A percentile compares a stretch with the other conserved stretches of the same genome.
Evolutionary conservation across 2,888 invertebrate species (phyloP).

Genomic region (Torymus auratus): DNA sequence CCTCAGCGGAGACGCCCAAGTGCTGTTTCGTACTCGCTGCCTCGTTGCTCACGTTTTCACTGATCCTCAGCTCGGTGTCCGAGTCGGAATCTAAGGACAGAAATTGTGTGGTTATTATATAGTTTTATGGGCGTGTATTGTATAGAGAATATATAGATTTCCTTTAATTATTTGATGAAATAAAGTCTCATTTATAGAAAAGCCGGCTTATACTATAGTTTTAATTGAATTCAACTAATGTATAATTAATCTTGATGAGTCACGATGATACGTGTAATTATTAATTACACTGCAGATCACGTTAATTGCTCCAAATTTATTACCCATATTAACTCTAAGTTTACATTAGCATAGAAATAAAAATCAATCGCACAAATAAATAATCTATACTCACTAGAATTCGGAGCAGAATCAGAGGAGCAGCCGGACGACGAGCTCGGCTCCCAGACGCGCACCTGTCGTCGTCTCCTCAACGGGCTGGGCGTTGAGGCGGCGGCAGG

Average conservation of each 20-base stretch:
- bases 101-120: background rate
- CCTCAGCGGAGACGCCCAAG: slow-evolving; percentile 66
- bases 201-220: too few species aligned
- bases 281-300: too few species aligned
- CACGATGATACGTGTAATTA: too few species aligned
- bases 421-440: slow-evolving; percentile 67
- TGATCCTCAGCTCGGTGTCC: slow-evolving; percentile 61
- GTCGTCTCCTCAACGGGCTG: slow-evolving; percentile 50
- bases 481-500: slow-evolving; percentile 5
- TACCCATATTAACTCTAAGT: too few species aligned
- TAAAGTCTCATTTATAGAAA: too few species aligned
- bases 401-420: slow-evolving; percentile 65
- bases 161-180: background rate
- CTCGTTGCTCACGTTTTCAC: slow-evolving; percentile 55
- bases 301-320: too few species aligned
- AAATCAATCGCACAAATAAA: too few species aligned
- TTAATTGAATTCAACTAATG: too few species aligned
- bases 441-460: slow-evolving; percentile 65
- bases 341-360: too few species aligned
- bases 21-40: slow-evolving; percentile 50
- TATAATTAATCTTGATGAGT: too few species aligned
- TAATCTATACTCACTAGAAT: slow-evolving; percentile 60
- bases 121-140: too few species aligned
- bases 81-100: slow-evolving; percentile 60
- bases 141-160: too few species aligned